Conservation (phyloP, 1,140 invertebrate species). For the Eupeodes corollae region DNA sequence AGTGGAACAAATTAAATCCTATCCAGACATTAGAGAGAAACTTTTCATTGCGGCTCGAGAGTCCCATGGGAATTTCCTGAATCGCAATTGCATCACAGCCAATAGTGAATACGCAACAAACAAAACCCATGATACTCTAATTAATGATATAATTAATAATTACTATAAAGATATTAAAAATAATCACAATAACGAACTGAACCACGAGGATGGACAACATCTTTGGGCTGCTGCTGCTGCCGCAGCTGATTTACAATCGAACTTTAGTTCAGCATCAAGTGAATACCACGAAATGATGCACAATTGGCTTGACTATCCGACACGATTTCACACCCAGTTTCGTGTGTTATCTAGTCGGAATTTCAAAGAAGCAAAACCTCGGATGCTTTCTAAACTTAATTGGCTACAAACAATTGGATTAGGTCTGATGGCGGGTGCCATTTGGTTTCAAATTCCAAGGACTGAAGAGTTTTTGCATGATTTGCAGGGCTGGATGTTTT, state of each 20-base stretch:
- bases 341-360: constrained; percentile 62
- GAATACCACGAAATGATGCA: constrained; percentile 43
- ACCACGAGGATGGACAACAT: constrained; percentile 57
- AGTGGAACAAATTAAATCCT: constrained; percentile 70
- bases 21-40: constrained; percentile 53
- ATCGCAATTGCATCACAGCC: constrained; percentile 47
- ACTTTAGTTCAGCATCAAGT: constrained; percentile 52
- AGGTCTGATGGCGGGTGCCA: constrained; percentile 59
- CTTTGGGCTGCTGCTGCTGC: constrained; percentile 51
- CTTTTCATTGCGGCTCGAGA: constrained; percentile 51
- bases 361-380: constrained; percentile 63
- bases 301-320: constrained; percentile 55
- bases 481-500: constrained; percentile 80
- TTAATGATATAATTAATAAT: constrained; percentile 29
- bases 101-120: constrained; percentile 19
- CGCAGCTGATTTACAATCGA: constrained; percentile 47
- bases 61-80: constrained; percentile 42
- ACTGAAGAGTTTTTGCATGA: constrained; percentile 65
- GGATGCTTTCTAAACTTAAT: constrained; percentile 71
- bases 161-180: constrained; percentile 22
- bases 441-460: constrained; percentile 69
- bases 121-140: constrained; percentile 20
- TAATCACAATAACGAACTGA: constrained; percentile 2
- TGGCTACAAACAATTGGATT: constrained; percentile 69
- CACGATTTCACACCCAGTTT: constrained; percentile 71